These are phyloP conservation scores for Umimayanthus chanpuru DNA, from an alignment of 92 coral and sea anemone species.

Conservation along the genomic window DNA sequence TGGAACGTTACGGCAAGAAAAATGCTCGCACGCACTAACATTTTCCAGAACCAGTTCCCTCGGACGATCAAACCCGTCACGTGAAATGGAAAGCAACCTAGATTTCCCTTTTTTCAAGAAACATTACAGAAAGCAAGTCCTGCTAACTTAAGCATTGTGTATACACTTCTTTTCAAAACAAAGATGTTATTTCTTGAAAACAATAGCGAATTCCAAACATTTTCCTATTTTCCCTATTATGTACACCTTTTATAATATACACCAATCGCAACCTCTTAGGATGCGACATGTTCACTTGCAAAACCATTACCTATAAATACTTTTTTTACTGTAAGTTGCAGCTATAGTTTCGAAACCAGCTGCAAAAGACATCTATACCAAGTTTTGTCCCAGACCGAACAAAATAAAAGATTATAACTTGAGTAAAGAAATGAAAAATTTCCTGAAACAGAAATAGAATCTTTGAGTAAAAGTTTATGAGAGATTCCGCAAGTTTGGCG, in stretches of 20 bases:
- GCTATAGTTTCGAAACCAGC: not conserved
- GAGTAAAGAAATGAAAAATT: not conserved
- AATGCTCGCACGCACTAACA: not conserved
- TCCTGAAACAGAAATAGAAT: no score
- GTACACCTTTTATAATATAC: conserved; percentile 31
- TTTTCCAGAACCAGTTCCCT: not conserved
- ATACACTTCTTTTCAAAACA: not conserved
- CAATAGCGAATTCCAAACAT: conserved; percentile 12
- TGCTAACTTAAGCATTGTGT: not conserved
- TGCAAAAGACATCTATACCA: not conserved
- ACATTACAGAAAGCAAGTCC: not conserved
- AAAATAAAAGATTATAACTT: not conserved
- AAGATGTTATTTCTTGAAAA: conserved; percentile 16
- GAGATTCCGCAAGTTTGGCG: not conserved
- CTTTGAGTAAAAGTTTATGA: no score
- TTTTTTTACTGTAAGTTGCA: not conserved
- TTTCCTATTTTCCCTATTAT: conserved; percentile 37
- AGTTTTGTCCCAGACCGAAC: not conserved
- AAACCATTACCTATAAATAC: not conserved
- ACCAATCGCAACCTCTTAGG: not conserved
- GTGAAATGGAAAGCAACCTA: not conserved
- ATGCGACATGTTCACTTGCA: not conserved
- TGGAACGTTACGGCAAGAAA: not conserved
- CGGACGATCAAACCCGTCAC: not conserved
- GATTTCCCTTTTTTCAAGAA: not conserved